These are phyloP conservation scores for Aphis gossypii DNA, from an alignment of 1,140 invertebrate genomes.

Conservation along the genomic window DNA sequence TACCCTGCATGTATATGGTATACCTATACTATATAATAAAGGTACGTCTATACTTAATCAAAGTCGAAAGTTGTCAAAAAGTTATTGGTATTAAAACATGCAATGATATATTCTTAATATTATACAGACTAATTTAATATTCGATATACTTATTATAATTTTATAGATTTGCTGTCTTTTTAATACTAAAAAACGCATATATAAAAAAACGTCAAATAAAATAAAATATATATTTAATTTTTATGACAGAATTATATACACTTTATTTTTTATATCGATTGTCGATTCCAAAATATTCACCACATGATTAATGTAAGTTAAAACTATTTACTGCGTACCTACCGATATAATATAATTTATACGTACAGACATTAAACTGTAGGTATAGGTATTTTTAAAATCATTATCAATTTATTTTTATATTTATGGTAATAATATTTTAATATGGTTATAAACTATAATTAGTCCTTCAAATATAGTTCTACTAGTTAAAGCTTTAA, in stretches of 20 bases:
- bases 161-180: neutral
- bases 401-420: neutral
- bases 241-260: neutral
- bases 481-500: neutral
- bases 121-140: neutral
- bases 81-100: neutral
- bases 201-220: neutral
- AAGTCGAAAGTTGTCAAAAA: neutral
- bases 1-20: no score
- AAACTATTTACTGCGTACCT: no score
- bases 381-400: conserved; percentile 2
- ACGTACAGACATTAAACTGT: neutral
- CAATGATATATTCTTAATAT: neutral
- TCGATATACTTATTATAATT: neutral
- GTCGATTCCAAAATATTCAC: neutral
- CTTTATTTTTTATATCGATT: neutral
- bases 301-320: neutral
- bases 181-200: no score
- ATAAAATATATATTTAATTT: neutral
- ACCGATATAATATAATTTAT: neutral
- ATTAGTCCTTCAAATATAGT: neutral
- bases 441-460: neutral
- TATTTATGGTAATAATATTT: neutral
- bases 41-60: neutral
- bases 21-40: neutral